Evolutionary conservation across 2,113 vertebrate species (phyloP).

Genomic region (Arvicanthis niloticus): DNA sequence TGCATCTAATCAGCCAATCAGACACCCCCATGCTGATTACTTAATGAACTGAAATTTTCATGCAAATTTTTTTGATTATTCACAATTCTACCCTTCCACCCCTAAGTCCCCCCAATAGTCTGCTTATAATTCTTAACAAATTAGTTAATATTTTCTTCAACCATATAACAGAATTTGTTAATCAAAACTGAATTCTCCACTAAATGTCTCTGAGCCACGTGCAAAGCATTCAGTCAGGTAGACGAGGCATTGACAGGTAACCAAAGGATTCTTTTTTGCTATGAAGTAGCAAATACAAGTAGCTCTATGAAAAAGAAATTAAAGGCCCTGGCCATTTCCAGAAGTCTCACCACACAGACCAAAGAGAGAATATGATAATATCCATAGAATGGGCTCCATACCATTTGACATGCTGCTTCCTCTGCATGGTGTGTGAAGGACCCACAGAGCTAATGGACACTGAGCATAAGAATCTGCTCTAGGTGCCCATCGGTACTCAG

Average conservation of each 20-base stretch:
- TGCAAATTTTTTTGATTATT: constrained; percentile 78
- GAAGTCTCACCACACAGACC: neutral
- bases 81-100: constrained; percentile 47
- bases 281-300: constrained; percentile 18
- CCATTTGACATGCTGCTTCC: neutral
- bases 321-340: neutral
- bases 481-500: neutral
- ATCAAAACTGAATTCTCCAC: constrained; percentile 73
- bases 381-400: neutral
- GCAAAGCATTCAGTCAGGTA: constrained; percentile 56
- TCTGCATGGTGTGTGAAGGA: neutral
- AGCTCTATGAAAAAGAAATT: neutral
- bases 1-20: constrained; percentile 79
- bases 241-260: constrained; percentile 64
- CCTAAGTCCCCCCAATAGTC: neutral
- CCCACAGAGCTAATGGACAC: neutral
- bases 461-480: neutral
- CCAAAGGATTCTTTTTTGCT: constrained; percentile 22
- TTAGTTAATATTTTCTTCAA: constrained; percentile 77
- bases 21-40: constrained; percentile 78
- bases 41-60: constrained; percentile 79
- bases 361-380: neutral
- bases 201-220: constrained; percentile 59
- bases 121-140: constrained; percentile 77
- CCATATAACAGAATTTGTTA: constrained; percentile 72